Evolutionary conservation across 2,888 invertebrate species (phyloP), one percentile per base, ranked within the genome.

Genomic region (Troides helena): DNA sequence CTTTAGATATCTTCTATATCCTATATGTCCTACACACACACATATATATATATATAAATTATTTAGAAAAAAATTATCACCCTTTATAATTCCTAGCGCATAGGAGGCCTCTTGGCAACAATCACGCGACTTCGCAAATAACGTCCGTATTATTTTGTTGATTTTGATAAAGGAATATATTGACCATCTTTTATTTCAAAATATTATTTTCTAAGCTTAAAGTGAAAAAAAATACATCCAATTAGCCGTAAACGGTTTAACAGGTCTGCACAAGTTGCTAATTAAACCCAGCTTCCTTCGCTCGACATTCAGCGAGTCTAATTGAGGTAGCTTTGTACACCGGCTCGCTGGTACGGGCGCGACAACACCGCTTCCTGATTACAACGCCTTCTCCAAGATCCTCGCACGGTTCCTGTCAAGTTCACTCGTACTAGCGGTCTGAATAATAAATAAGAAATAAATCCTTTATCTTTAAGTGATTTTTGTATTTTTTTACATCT

Each of bases 291-390:
- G 39, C 59, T 39, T 23, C 50, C 62, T 39, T 65, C 62, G 46
- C 46, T 21, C 50, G 65, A 69, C 69, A 67, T 67, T 62, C 58
- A 70, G 58, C 62, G 46, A 63, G 62, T 71, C 68, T 71, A 69
- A 67, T 71, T 68, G 71, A 68, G 59, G 60, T 50, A 68, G 67
- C 67, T 62, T 62, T 63, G 46, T 65, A 65, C 62, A 66, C 62
- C 70, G 70, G 62, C 73, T 74, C 72, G 74, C 76, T 78, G 78
- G 82, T 77, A 78, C 84, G 79, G 83, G 83, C 85, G 83, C 86
- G 86, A 86, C 86, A 83, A 80, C 77, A 77, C 78, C 82, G 84
- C 87, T 88, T 88, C 88, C 88, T 88, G 81, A 86, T 87, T 85
- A 86, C 81, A 78, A 68, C 73, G 76, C 78, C 74, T 76, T 81